Evolutionary conservation across 2,113 vertebrate species (phyloP).

Genomic region (Centropristis striata): DNA sequence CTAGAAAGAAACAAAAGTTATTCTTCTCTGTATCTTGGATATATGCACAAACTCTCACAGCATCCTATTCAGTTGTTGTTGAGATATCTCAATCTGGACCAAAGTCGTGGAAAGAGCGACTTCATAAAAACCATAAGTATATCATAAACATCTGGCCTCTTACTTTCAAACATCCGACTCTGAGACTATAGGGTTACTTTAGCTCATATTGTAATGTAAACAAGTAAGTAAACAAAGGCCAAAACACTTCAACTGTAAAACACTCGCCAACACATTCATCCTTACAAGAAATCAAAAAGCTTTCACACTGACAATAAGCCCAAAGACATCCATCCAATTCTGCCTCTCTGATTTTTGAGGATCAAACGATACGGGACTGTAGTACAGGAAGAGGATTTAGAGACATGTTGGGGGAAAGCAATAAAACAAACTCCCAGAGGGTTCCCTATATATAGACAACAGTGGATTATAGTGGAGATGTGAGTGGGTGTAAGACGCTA

Average conservation of each 20-base stretch:
- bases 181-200: not conserved
- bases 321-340: conserved; percentile 26
- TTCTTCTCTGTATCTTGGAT: not conserved
- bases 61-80: not conserved
- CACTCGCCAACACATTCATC: conserved; percentile 3
- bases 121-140: not conserved
- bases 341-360: conserved; percentile 34
- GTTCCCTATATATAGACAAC: conserved; percentile 48
- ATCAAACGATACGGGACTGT: conserved; percentile 46
- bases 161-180: not conserved
- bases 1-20: not conserved
- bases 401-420: conserved; percentile 35
- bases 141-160: not conserved
- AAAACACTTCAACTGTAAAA: conserved; percentile 3
- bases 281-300: conserved; percentile 28
- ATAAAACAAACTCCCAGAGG: conserved; percentile 43
- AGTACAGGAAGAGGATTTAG: conserved; percentile 40
- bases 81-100: not conserved
- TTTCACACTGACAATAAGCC: conserved; percentile 7
- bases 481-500: conserved; percentile 57
- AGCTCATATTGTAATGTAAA: not conserved
- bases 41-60: not conserved
- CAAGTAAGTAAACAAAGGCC: conserved; percentile 1
- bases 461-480: conserved; percentile 46
- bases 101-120: not conserved